Base-by-base conservation (phyloP, 2,113 vertebrate species). In the Burhinus bistriatus region DNA sequence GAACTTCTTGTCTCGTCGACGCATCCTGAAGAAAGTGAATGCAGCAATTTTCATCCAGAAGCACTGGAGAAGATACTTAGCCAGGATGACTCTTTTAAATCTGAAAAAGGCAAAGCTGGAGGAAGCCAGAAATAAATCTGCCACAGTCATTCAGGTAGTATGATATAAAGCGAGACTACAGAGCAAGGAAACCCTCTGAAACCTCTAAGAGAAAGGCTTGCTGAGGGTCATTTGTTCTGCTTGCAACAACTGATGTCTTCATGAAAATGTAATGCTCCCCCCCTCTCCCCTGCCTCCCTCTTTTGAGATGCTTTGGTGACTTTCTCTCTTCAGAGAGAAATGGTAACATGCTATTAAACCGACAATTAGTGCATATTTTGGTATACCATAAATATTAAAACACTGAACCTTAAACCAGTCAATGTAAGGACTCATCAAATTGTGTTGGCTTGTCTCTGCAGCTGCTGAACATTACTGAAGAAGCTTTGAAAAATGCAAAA, bases 111-210 rank as follows among this genome's bases (percentile, higher is more conserved):
- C 97, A 75, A 97, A 93, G 26, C 55, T 98, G 58, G 96, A 97
- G 38, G 97, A 97, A 94, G 54, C 93, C 69, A 98, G 94, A 82
- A 95, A 89, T 62, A 68, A 94, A 80, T 98, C 99, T 51, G 99
- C 99, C 44, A 95, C 82, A 5, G 19, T 98, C 75, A 98, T 99
- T 95, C 99, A 99, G 98, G 99, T 99, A 95, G 64, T 49, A 78
- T 5, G 83, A 80, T 66, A 21, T 34, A 59, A 90, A 87, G 11
- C 62, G 7, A 80, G 44, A 59, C 61, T 66, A 36, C 45, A 70
- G 8, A 38, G 12, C 29, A 58, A 64, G 65, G 55, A 64, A 73
- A 13, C 6, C 5, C 36, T 54, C 49, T 84, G 71, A 79, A 95
- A 76, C 42, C 4, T 84, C 4, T 84, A 59, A 83, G 59, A 40